Percentiles rank a stretch among this genome's conserved stretches.
Conservation (phyloP, 1,140 invertebrate genomes). For the Oscheius sp. region DNA sequence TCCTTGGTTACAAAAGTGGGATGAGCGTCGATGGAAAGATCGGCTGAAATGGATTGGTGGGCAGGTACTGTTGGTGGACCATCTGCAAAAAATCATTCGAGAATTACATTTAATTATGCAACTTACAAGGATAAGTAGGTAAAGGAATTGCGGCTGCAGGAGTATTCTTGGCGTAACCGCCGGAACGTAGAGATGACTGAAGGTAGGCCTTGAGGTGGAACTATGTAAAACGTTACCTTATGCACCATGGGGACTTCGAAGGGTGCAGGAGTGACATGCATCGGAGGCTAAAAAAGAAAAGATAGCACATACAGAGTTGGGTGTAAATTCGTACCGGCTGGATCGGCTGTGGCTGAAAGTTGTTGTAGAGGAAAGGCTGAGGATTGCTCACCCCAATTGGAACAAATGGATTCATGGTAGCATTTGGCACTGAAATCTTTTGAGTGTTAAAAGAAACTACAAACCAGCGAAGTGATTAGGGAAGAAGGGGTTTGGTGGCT, state of each 20-base stretch:
- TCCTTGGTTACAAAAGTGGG: background rate
- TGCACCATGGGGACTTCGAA: background rate
- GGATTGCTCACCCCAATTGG: slow-evolving; percentile 18
- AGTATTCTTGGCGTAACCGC: background rate
- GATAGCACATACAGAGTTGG: background rate
- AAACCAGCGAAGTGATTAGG: too few relatives aligned
- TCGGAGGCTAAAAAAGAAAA: slow-evolving; percentile 14
- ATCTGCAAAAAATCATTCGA: background rate
- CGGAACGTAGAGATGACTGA: background rate
- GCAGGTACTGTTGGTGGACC: too few relatives aligned
- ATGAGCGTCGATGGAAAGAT: background rate
- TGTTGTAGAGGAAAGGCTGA: background rate
- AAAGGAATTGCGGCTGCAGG: background rate
- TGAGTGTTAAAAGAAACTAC: too few relatives aligned
- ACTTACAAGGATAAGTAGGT: background rate
- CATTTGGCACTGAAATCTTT: slow-evolving; percentile 8
- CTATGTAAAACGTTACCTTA: too few relatives aligned
- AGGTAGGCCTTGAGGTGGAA: too few relatives aligned
- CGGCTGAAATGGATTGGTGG: too few relatives aligned
- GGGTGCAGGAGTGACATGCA: background rate
- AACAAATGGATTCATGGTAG: slow-evolving; percentile 9
- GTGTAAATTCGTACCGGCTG: background rate
- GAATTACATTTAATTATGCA: background rate
- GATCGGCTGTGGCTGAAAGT: background rate
- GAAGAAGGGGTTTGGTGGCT: slow-evolving; percentile 24